Percentiles rank a stretch among this genome's conserved stretches.
phyloP scores from a whole-genome alignment of 2,888 invertebrate genomes.

The Ophioninae sp. region DNA sequence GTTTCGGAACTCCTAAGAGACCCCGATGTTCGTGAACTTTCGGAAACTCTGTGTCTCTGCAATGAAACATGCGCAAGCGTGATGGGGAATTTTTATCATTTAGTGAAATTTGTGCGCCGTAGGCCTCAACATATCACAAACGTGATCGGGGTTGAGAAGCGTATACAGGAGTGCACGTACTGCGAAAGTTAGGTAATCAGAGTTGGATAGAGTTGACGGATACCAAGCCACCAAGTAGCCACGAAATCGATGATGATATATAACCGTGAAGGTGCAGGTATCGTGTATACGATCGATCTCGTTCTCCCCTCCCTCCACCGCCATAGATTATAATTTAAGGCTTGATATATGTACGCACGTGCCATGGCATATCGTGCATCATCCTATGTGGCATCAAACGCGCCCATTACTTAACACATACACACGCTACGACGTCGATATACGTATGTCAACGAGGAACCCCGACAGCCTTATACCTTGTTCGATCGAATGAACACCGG shows the following conservation, averaged over 20 bases:
- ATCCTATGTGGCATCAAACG: slow-evolving; percentile 33
- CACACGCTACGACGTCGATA: slow-evolving; percentile 11
- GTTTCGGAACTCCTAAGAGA: not conserved
- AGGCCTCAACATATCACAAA: slow-evolving; percentile 12
- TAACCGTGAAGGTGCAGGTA: slow-evolving; percentile 42
- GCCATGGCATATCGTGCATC: slow-evolving; percentile 40
- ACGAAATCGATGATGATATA: slow-evolving; percentile 47
- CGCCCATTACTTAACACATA: slow-evolving; percentile 37
- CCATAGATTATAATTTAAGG: slow-evolving; percentile 57
- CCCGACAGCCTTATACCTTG: slow-evolving; percentile 14
- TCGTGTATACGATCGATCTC: slow-evolving; percentile 34
- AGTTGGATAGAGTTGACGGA: slow-evolving; percentile 31
- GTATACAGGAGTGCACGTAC: not conserved
- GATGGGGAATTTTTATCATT: not conserved
- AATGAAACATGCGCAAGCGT: not conserved
- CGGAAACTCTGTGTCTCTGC: not conserved
- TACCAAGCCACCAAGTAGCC: slow-evolving; percentile 36
- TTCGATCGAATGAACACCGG: slow-evolving; percentile 26
- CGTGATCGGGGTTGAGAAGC: slow-evolving; percentile 41
- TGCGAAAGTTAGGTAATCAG: slow-evolving; percentile 29
- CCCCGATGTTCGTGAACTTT: not conserved
- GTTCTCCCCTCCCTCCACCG: not conserved
- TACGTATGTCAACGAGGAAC: slow-evolving; percentile 14
- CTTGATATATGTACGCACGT: slow-evolving; percentile 56
- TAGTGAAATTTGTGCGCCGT: not conserved